Percentiles rank a stretch among this genome's conserved stretches.
Conservation (phyloP, 2,888 invertebrate species). For the Encarsia formosa region DNA sequence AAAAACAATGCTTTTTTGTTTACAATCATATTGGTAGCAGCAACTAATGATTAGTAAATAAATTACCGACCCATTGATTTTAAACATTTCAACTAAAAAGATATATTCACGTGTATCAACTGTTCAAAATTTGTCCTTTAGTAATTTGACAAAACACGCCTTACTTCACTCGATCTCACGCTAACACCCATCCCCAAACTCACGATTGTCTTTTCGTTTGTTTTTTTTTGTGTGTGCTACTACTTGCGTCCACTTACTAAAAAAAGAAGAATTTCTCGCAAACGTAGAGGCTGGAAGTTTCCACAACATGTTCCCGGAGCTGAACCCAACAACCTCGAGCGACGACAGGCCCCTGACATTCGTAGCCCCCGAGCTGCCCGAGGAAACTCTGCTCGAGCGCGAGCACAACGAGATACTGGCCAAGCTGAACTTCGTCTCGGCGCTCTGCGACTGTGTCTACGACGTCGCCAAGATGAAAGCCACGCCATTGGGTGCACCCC, state of each 20-base stretch:
- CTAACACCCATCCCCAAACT: background rate
- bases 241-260: conserved; percentile 9
- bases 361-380: conserved; percentile 88
- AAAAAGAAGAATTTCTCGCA: conserved; percentile 27
- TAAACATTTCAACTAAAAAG: too few relatives aligned
- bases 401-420: conserved; percentile 96
- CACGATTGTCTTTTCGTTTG: background rate
- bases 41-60: too few relatives aligned
- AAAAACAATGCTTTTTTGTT: too few relatives aligned
- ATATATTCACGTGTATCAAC: too few relatives aligned
- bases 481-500: conserved; percentile 65
- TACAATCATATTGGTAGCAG: too few relatives aligned
- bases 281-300: conserved; percentile 54
- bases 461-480: conserved; percentile 81
- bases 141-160: too few relatives aligned
- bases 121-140: too few relatives aligned
- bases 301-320: conserved; percentile 52
- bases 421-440: conserved; percentile 94
- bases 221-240: background rate
- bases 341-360: conserved; percentile 62
- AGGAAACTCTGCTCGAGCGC: conserved; percentile 92
- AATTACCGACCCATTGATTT: too few relatives aligned
- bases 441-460: conserved; percentile 90
- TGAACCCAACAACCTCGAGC: conserved; percentile 34
- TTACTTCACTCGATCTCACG: conserved; percentile 34